Evolutionary conservation across 2,113 vertebrate species (phyloP).

Genomic region (Murina feae): DNA sequence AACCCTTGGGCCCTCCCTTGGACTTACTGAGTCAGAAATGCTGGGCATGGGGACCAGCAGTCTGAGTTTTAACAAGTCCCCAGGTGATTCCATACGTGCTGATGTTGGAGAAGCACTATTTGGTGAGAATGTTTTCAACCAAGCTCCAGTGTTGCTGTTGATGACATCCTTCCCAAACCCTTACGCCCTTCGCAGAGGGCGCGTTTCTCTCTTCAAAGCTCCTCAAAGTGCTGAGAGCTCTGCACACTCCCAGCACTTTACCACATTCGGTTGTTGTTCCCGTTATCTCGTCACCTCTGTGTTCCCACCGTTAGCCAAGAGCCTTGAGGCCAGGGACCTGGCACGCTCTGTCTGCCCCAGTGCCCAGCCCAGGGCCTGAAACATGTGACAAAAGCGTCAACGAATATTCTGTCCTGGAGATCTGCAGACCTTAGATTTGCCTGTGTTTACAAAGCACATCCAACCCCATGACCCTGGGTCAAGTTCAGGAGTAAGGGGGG

Average conservation of each 20-base stretch:
- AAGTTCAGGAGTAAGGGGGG: neutral
- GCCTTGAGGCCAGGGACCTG: neutral
- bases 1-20: too few species aligned
- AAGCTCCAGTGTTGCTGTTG: neutral
- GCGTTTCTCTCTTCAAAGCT: neutral
- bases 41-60: neutral
- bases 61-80: neutral
- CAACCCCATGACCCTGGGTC: neutral
- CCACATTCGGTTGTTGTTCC: neutral
- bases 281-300: neutral
- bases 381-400: neutral
- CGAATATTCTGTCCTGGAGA: neutral
- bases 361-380: neutral
- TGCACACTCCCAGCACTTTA: accelerated
- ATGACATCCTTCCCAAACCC: neutral
- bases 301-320: neutral
- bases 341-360: neutral
- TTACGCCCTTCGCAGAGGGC: neutral
- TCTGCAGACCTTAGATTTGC: neutral
- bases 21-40: neutral
- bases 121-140: neutral
- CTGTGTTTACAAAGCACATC: neutral
- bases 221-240: neutral
- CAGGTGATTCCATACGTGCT: neutral
- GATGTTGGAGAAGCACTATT: neutral